phyloP scores from a whole-genome alignment of 2,113 vertebrate species.

The Peromyscus californicus region DNA sequence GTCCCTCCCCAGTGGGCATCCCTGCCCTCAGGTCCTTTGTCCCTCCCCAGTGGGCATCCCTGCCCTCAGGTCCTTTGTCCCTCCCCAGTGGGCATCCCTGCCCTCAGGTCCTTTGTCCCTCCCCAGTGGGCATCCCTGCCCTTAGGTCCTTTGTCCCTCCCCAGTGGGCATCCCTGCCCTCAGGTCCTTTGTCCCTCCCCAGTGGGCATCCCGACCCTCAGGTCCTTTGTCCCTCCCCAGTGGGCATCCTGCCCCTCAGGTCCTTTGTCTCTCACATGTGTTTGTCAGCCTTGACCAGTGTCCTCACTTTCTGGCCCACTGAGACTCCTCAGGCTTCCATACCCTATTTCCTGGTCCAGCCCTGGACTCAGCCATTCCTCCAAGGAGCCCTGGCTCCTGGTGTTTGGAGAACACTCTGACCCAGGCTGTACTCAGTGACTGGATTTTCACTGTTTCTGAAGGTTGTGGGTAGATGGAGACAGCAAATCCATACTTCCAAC shows the following conservation, averaged over 20 bases:
- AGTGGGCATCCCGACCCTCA: background rate
- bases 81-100: background rate
- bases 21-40: background rate
- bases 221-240: no score
- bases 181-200: background rate
- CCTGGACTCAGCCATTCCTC: background rate
- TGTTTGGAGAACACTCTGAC: background rate
- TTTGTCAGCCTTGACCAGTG: background rate
- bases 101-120: background rate
- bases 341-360: background rate
- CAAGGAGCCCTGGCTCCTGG: background rate
- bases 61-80: no score
- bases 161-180: background rate
- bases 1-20: background rate
- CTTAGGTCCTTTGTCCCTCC: background rate
- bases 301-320: slow-evolving; percentile 15
- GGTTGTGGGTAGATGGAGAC: background rate
- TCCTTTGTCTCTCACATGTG: background rate
- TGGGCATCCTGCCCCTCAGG: background rate
- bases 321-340: background rate
- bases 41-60: background rate
- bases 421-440: background rate
- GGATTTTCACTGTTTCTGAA: background rate
- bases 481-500: slow-evolving; percentile 18
- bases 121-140: background rate